Evolutionary conservation across 2,797 vertebrate species (phyloP).

Genomic region (Hoplostethus mediterraneus): DNA sequence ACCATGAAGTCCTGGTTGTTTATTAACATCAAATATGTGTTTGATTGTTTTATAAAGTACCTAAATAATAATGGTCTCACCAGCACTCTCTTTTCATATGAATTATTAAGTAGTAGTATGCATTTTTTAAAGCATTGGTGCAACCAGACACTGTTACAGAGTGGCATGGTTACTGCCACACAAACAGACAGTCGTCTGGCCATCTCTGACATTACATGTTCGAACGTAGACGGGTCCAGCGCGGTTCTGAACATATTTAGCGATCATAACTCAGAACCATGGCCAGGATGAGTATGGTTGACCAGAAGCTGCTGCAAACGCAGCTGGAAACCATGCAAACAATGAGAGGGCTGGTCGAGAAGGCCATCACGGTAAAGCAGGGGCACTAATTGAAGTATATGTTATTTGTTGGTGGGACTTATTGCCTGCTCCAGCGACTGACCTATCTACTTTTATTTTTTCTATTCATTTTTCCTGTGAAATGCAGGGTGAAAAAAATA

Average conservation of each 20-base stretch:
- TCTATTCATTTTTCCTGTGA: conserved; percentile 46
- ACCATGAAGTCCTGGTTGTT: not conserved
- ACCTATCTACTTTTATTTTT: conserved; percentile 10
- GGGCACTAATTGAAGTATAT: not conserved
- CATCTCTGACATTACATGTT: not conserved
- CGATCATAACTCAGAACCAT: conserved; percentile 36
- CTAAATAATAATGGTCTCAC: not conserved
- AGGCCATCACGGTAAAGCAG: conserved; percentile 52
- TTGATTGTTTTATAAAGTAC: not conserved
- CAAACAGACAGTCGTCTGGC: not conserved
- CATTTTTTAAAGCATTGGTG: conserved; percentile 68
- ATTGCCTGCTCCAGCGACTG: not conserved
- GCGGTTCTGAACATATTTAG: not conserved
- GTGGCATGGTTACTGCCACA: conserved; percentile 59
- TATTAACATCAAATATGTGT: not conserved
- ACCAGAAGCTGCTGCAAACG: conserved; percentile 70
- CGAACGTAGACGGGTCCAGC: not conserved
- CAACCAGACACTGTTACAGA: conserved; percentile 55
- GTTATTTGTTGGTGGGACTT: not conserved
- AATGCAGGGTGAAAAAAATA: conserved; percentile 95
- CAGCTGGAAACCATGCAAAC: conserved; percentile 73
- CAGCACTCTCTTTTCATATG: conserved; percentile 25
- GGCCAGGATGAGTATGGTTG: conserved; percentile 76
- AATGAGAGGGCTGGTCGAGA: conserved; percentile 62
- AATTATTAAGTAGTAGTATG: conserved; percentile 73